phyloP scores from a whole-genome alignment of 2,797 vertebrate genomes.

The Danio tinwini region DNA sequence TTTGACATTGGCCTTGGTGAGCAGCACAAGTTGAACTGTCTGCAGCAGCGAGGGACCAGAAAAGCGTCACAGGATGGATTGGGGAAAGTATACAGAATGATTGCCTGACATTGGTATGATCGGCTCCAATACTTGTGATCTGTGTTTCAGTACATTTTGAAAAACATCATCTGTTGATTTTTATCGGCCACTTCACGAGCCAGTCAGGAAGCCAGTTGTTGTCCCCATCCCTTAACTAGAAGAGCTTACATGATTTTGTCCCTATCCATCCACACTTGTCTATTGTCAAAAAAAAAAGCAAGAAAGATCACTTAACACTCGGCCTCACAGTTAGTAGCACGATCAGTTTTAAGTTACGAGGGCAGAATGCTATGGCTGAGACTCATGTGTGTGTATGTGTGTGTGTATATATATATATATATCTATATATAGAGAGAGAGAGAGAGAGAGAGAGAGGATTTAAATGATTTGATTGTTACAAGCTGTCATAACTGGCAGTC shows the following conservation, averaged over 20 bases:
- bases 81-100: constrained; percentile 99
- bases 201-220: constrained; percentile 27
- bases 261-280: constrained; percentile 38
- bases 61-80: constrained; percentile 99
- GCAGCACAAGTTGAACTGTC: constrained; percentile 99
- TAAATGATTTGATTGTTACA: constrained; percentile 41
- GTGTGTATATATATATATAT: no score
- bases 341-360: constrained; percentile 33
- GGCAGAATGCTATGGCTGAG: constrained; percentile 48
- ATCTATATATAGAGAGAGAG: no score
- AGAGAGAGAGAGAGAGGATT: constrained; percentile 35
- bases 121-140: constrained; percentile 99
- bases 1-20: constrained; percentile 99
- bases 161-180: constrained; percentile 82
- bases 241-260: constrained; percentile 40
- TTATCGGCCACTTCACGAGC: constrained; percentile 87
- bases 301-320: constrained; percentile 41
- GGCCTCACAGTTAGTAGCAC: constrained; percentile 40
- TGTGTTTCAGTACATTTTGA: constrained; percentile 83
- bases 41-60: constrained; percentile 99
- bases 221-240: constrained; percentile 43
- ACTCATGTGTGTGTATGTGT: constrained; percentile 23
- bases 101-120: constrained; percentile 99
- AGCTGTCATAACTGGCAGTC: constrained; percentile 54
- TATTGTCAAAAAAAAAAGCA: constrained; percentile 22